These are phyloP conservation scores for Sesamia nonagrioides DNA, from an alignment of 1,140 invertebrate species.

Conservation along the genomic window DNA sequence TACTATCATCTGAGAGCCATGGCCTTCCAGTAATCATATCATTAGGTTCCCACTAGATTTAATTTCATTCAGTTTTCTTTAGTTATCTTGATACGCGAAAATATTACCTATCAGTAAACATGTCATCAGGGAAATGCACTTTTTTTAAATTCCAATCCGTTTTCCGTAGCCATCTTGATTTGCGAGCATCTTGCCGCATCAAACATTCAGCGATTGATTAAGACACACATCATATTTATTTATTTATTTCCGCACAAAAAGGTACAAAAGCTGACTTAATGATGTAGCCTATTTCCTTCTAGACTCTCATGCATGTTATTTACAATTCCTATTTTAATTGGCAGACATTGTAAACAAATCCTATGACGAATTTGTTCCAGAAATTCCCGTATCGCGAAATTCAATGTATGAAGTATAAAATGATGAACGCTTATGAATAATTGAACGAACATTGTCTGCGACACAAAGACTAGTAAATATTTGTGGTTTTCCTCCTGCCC, in stretches of 20 bases:
- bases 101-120: too few species aligned
- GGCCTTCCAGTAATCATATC: background rate
- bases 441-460: constrained; percentile 44
- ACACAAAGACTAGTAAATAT: constrained; percentile 45
- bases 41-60: background rate
- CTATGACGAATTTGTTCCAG: constrained; percentile 18
- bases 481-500: constrained; percentile 48
- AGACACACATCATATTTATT: background rate
- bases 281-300: too few species aligned
- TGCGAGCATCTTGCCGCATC: background rate
- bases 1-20: background rate
- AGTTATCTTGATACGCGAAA: too few species aligned
- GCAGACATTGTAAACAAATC: constrained; percentile 23
- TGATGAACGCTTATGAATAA: constrained; percentile 47
- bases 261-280: too few species aligned
- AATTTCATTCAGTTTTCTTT: background rate
- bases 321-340: constrained; percentile 3
- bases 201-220: background rate
- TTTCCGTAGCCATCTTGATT: background rate
- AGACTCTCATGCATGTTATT: constrained; percentile 6
- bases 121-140: too few species aligned
- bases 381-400: constrained; percentile 32
- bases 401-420: constrained; percentile 35
- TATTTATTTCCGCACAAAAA: too few species aligned
- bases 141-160: too few species aligned